These are phyloP conservation scores for Caenorhabditis sp. DNA, from an alignment of 2,888 invertebrate species.

Conservation along the genomic window DNA sequence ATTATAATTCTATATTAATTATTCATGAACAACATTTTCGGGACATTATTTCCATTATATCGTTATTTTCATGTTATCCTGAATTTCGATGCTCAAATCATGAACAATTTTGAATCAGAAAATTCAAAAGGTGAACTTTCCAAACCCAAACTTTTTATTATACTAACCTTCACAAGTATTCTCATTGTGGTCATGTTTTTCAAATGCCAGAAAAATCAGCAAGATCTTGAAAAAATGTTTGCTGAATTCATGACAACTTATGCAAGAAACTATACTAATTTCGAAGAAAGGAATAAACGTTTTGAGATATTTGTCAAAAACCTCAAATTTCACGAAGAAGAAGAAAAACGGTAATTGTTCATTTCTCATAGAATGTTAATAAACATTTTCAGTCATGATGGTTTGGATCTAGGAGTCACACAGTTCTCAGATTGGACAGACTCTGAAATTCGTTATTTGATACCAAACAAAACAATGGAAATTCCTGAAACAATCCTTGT, in stretches of 20 bases:
- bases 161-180: no score
- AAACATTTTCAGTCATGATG: neutral
- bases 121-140: no score
- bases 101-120: no score
- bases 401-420: slow-evolving; percentile 7
- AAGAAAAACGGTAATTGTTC: neutral
- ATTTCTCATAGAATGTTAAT: neutral
- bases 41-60: no score
- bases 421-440: slow-evolving; percentile 43
- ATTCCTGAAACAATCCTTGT: neutral
- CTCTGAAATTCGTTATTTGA: slow-evolving; percentile 15
- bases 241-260: neutral
- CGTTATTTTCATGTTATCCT: no score
- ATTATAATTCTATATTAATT: no score
- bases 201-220: neutral
- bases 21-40: no score
- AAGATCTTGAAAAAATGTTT: neutral
- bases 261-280: neutral
- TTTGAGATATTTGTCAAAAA: neutral
- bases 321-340: neutral
- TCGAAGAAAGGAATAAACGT: neutral
- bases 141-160: no score
- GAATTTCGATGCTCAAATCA: no score
- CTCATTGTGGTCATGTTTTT: neutral
- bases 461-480: neutral